Evolutionary conservation across 2,113 vertebrate species (phyloP).

Genomic region (Nycticorax nycticorax): DNA sequence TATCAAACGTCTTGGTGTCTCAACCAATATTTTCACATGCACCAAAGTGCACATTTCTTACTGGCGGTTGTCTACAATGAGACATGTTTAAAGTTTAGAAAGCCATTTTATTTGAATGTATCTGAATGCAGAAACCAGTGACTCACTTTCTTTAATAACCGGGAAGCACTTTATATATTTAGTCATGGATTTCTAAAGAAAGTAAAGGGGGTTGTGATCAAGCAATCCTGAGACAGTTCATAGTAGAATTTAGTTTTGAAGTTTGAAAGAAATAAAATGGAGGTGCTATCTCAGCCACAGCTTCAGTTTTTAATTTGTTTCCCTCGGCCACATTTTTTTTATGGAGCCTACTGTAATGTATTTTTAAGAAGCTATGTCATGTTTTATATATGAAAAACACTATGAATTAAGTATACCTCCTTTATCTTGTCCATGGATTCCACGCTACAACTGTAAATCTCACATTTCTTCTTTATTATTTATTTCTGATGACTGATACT

Average conservation of each 20-base stretch:
- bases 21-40: conserved; percentile 44
- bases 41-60: conserved; percentile 4
- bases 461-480: not conserved
- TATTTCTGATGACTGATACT: not conserved
- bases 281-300: not conserved
- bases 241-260: not conserved
- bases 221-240: not conserved
- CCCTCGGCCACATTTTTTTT: not conserved
- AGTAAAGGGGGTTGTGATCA: not conserved
- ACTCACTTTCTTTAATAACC: not conserved
- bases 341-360: not conserved
- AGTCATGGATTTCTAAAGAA: not conserved
- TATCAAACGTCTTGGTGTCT: conserved; percentile 36
- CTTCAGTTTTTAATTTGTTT: not conserved
- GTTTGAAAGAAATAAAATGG: not conserved
- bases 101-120: not conserved
- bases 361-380: not conserved
- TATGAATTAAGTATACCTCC: not conserved
- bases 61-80: not conserved
- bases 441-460: not conserved
- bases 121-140: not conserved
- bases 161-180: not conserved
- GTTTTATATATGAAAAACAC: not conserved
- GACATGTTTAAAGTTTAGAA: conserved; percentile 15
- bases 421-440: not conserved